Evolutionary conservation across 2,797 vertebrate species (phyloP).

Genomic region (Otolemur crassicaudatus): DNA sequence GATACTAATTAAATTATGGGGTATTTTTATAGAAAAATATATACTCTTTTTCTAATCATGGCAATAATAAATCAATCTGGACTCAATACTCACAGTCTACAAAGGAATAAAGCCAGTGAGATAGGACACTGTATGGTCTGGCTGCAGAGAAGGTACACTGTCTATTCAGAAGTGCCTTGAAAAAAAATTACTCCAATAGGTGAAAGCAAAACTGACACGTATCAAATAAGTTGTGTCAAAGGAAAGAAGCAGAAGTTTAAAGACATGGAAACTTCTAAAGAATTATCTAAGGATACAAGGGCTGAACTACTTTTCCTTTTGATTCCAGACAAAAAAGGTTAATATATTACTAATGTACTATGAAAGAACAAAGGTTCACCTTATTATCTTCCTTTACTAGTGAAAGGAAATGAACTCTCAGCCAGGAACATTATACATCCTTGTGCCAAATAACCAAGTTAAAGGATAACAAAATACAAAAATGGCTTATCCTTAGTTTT

Average conservation of each 20-base stretch:
- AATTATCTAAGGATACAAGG: slow-evolving; percentile 30
- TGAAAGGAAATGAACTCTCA: slow-evolving; percentile 67
- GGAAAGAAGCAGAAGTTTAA: slow-evolving; percentile 51
- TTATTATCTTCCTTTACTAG: slow-evolving; percentile 53
- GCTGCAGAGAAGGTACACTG: background rate
- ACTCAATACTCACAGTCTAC: background rate
- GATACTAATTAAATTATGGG: background rate
- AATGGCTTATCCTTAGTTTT: slow-evolving; percentile 37
- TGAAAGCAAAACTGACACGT: slow-evolving; percentile 4
- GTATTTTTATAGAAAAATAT: slow-evolving; percentile 18
- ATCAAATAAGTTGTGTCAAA: slow-evolving; percentile 57
- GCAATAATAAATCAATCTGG: background rate
- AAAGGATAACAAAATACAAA: slow-evolving; percentile 70
- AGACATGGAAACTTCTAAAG: slow-evolving; percentile 41
- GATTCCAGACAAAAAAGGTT: slow-evolving; percentile 66
- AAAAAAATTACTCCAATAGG: background rate
- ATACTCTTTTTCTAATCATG: slow-evolving; percentile 11
- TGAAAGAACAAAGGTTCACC: slow-evolving; percentile 82
- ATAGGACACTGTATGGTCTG: background rate
- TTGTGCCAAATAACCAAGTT: slow-evolving; percentile 61
- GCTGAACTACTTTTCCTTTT: slow-evolving; percentile 32
- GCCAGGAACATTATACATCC: slow-evolving; percentile 38
- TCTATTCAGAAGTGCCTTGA: background rate
- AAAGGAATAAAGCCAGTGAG: background rate
- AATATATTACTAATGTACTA: slow-evolving; percentile 82